These are phyloP conservation scores for Phengaris arion DNA, from an alignment of 2,888 invertebrate species.

Conservation along the genomic window DNA sequence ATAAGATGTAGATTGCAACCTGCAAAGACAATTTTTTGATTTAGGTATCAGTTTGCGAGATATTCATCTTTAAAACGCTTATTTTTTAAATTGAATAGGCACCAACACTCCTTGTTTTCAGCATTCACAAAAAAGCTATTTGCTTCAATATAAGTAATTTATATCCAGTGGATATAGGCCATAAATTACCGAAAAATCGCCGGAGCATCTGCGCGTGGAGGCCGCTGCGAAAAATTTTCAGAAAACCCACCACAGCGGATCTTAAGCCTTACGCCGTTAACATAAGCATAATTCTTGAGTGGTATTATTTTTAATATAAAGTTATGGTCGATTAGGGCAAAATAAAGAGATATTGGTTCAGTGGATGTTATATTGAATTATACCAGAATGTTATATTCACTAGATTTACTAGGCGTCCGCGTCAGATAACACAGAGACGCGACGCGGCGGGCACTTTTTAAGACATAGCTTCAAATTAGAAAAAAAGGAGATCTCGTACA, in stretches of 20 bases:
- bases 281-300: neutral
- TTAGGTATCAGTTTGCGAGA: too few relatives aligned
- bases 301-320: constrained; percentile 6
- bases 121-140: neutral
- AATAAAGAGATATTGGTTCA: constrained; percentile 20
- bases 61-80: too few relatives aligned
- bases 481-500: too few relatives aligned
- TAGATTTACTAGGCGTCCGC: neutral
- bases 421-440: neutral
- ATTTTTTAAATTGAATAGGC: too few relatives aligned
- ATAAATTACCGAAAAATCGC: constrained; percentile 17
- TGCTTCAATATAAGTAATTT: constrained; percentile 17
- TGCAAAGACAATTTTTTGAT: too few relatives aligned
- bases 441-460: too few relatives aligned
- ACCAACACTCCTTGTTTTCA: neutral
- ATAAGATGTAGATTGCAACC: too few relatives aligned
- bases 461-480: too few relatives aligned
- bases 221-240: constrained; percentile 4
- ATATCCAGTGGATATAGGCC: constrained; percentile 12
- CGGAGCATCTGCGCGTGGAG: neutral
- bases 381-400: constrained; percentile 5
- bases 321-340: constrained; percentile 12
- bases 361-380: constrained; percentile 11
- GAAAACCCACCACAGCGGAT: neutral
- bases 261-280: neutral